Evolutionary conservation across 2,113 vertebrate genomes (phyloP).

Genomic region (Myiagra hebetior): DNA sequence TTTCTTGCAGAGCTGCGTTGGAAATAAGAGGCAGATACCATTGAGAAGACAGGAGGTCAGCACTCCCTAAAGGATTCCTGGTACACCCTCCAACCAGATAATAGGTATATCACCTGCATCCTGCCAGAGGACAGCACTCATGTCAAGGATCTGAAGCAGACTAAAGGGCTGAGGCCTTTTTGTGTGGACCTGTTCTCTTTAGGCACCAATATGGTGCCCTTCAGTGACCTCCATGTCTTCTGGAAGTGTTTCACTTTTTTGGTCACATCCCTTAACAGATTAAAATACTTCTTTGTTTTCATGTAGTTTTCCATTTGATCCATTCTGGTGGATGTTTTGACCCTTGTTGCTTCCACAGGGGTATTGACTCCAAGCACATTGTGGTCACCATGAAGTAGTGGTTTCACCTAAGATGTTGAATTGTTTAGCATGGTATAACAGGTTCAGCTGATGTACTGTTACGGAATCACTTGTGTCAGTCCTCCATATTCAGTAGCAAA

Average conservation of each 20-base stretch:
- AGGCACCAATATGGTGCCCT: background rate
- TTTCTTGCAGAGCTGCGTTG: background rate
- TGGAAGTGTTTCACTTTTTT: background rate
- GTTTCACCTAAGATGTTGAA: background rate
- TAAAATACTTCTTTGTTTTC: background rate
- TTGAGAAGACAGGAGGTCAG: background rate
- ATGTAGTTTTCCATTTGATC: background rate
- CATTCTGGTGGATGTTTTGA: background rate
- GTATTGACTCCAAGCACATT: background rate
- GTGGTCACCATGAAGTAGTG: background rate
- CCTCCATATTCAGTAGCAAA: background rate
- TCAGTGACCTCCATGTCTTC: background rate
- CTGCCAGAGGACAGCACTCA: background rate
- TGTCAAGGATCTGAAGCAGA: background rate
- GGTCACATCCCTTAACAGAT: background rate
- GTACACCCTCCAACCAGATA: background rate
- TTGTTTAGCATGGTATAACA: fast-evolving
- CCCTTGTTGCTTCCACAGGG: background rate
- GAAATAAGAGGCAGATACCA: background rate
- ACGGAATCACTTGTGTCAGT: background rate
- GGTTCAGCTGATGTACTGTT: background rate
- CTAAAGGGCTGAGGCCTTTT: background rate
- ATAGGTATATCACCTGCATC: background rate
- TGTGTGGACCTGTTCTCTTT: background rate
- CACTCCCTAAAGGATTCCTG: background rate